Evolutionary conservation across 1,140 invertebrate genomes (phyloP).

Genomic region (Monomorium pharaonis): DNA sequence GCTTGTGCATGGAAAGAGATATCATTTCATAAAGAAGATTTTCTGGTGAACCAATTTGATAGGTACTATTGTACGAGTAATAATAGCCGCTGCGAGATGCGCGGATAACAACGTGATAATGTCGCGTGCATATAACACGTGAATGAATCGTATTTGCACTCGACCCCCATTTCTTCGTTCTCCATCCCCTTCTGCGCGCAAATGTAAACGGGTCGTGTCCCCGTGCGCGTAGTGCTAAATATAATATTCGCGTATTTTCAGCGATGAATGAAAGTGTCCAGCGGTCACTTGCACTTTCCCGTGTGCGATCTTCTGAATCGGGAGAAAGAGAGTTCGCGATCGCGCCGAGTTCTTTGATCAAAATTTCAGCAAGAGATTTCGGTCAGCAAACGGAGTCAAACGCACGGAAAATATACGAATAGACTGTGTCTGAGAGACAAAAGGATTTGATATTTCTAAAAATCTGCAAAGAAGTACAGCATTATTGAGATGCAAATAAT

Average conservation of each 20-base stretch:
- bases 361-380: background rate
- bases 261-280: constrained; percentile 79
- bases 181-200: constrained; percentile 51
- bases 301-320: constrained; percentile 18
- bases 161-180: constrained; percentile 68
- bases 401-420: background rate
- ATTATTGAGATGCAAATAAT: too few relatives aligned
- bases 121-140: constrained; percentile 67
- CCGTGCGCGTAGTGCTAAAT: constrained; percentile 73
- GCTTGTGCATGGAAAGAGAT: background rate
- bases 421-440: background rate
- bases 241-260: constrained; percentile 80
- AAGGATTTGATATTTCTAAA: background rate
- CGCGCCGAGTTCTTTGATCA: background rate
- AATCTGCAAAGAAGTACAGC: background rate
- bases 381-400: background rate
- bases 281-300: constrained; percentile 28
- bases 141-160: constrained; percentile 73
- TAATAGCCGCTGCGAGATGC: constrained; percentile 5
- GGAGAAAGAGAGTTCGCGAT: background rate
- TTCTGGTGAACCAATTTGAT: background rate
- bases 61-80: background rate
- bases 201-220: constrained; percentile 53
- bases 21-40: background rate
- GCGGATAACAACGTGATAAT: constrained; percentile 39